Evolutionary conservation across 1,140 invertebrate genomes (phyloP).

Genomic region (Drosophila sp.): DNA sequence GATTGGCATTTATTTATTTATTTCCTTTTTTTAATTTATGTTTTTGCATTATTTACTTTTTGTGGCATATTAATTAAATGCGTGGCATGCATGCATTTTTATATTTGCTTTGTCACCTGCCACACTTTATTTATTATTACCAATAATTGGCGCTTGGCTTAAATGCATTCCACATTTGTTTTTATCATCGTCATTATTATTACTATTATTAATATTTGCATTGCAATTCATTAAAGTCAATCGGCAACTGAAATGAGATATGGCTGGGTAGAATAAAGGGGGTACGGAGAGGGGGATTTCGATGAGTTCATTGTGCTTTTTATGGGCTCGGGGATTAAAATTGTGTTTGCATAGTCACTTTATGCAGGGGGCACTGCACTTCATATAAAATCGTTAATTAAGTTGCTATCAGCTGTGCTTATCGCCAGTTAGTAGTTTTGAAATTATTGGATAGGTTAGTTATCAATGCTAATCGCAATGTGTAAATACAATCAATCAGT

Average conservation of each 20-base stretch:
- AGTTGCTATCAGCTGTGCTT: slow-evolving; percentile 35
- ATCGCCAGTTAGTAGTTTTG: slow-evolving; percentile 10
- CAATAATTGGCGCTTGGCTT: slow-evolving; percentile 26
- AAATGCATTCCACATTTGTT: slow-evolving; percentile 23
- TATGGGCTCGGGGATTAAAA: slow-evolving; percentile 12
- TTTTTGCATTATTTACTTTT: slow-evolving; percentile 13
- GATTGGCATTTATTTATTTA: slow-evolving; percentile 16
- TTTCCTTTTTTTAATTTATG: not conserved
- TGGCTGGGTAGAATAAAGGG: not conserved
- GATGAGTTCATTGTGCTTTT: slow-evolving; percentile 43
- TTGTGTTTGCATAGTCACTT: slow-evolving; percentile 23
- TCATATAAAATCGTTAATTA: slow-evolving; percentile 43
- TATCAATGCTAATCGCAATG: slow-evolving; percentile 18
- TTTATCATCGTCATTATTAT: slow-evolving; percentile 34
- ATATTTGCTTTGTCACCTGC: slow-evolving; percentile 5
- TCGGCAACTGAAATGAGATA: not conserved
- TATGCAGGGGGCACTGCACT: slow-evolving; percentile 21
- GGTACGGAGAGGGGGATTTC: not conserved
- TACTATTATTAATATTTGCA: slow-evolving; percentile 50
- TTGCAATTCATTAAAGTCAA: slow-evolving; percentile 52
- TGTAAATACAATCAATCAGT: slow-evolving; percentile 29
- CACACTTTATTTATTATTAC: slow-evolving; percentile 25
- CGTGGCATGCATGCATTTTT: not conserved
- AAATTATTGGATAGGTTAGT: slow-evolving; percentile 42
- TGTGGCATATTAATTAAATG: slow-evolving; percentile 43